phyloP scores from a whole-genome alignment of 2,888 invertebrate genomes.

The Xestobium rufovillosum region DNA sequence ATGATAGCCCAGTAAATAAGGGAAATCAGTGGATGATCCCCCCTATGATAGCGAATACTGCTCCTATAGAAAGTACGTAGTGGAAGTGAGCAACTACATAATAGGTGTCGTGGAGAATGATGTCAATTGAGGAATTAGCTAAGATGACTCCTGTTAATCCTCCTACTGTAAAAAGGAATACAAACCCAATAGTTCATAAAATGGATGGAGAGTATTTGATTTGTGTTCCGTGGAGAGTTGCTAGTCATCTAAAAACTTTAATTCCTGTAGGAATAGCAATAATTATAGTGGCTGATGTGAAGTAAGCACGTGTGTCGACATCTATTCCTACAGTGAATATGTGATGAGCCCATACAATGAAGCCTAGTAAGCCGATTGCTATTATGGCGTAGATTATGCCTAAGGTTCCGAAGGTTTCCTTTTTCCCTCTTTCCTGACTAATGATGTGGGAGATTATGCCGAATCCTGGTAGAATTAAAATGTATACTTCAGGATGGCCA shows the following conservation, averaged over 20 bases:
- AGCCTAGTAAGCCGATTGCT: too few relatives aligned
- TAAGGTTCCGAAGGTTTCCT: conserved; percentile 72
- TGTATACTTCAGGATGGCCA: too few relatives aligned
- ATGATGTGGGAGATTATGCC: too few relatives aligned
- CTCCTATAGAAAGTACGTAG: conserved; percentile 73
- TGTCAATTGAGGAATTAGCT: conserved; percentile 71
- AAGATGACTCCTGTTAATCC: conserved; percentile 62
- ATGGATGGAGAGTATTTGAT: conserved; percentile 52
- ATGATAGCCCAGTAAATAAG: conserved; percentile 53
- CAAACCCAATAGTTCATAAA: conserved; percentile 65
- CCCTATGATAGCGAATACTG: conserved; percentile 70
- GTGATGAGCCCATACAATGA: too few relatives aligned
- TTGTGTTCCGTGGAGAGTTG: conserved; percentile 59
- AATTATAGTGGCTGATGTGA: conserved; percentile 77
- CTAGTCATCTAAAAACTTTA: too few relatives aligned
- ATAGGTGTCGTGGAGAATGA: conserved; percentile 73
- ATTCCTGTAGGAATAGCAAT: conserved; percentile 79
- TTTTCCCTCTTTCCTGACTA: conserved; percentile 66
- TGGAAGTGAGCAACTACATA: conserved; percentile 80
- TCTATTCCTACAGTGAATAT: conserved; percentile 82
- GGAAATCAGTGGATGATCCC: conserved; percentile 68
- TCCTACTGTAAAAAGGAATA: conserved; percentile 70
- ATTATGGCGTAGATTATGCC: too few relatives aligned
- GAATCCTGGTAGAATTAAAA: too few relatives aligned
- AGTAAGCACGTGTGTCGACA: too few relatives aligned